A percentile compares a stretch with the other conserved stretches of the same genome.
Conservation (phyloP, 2,797 vertebrate species). For the Trachurus trachurus region DNA sequence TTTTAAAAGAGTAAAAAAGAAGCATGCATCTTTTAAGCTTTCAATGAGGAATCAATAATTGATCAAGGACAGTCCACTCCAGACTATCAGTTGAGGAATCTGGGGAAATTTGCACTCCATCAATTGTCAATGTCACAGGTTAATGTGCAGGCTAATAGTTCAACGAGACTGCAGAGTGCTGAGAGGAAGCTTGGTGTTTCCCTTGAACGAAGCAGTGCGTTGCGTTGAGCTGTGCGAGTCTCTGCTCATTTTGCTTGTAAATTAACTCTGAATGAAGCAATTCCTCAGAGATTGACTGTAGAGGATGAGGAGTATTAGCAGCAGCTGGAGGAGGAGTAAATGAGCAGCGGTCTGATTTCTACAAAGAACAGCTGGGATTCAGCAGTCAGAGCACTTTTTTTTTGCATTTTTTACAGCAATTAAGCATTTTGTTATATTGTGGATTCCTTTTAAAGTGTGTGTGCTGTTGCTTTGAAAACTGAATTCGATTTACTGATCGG, state of each 20-base stretch:
- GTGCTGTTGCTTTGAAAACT: background rate
- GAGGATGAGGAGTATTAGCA: conserved; percentile 35
- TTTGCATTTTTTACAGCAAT: conserved; percentile 18
- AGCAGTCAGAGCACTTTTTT: conserved; percentile 19
- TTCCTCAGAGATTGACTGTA: conserved; percentile 41
- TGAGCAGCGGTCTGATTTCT: conserved; percentile 24
- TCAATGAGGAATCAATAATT: background rate
- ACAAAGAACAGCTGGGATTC: conserved; percentile 32
- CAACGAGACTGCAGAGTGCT: background rate
- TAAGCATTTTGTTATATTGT: background rate
- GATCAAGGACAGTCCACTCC: background rate
- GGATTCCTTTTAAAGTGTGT: background rate
- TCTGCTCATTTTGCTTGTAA: conserved; percentile 58
- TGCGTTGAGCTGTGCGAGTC: conserved; percentile 11
- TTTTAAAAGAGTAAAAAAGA: background rate
- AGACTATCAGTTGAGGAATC: background rate
- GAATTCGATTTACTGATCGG: conserved; percentile 9
- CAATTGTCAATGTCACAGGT: background rate
- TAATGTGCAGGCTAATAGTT: conserved; percentile 3
- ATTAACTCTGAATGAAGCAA: conserved; percentile 53
- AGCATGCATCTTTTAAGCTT: background rate
- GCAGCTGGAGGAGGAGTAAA: conserved; percentile 48
- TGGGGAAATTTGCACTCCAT: background rate
- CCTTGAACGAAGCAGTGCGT: conserved; percentile 7
- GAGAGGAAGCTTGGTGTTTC: background rate